Evolutionary conservation across 2,797 vertebrate species (phyloP), one percentile per base, ranked within the genome.

Genomic region (Sebastes hubbsi): DNA sequence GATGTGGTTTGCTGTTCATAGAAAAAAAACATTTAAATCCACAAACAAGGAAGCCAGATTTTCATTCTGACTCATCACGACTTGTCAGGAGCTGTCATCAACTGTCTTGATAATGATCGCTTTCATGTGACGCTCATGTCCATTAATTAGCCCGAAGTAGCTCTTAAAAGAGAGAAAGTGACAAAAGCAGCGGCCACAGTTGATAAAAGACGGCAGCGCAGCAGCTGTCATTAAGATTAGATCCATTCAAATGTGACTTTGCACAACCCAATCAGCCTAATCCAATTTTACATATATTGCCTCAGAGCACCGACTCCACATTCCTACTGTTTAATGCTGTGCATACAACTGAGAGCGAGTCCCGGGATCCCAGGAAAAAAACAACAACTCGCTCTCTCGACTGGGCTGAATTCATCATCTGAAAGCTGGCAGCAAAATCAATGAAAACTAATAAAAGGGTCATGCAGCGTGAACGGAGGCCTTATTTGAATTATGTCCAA

Each of bases 381-480:
- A 34, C 82, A 91, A 78, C 88, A 83, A 82, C 81, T 88, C 78
- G 5, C 80, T 86, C 88, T 75, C 85, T 84, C 77, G 77, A 68
- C 81, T 69, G 65, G 72, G 72, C 73, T 66, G 70, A 83, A 94
- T 89, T 78, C 77, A 89, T 93, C 89, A 87, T 90, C 74, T 76
- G 65, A 87, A 88, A 87, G 87, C 84, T 88, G 88, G 78, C 85
- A 88, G 88, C 58, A 87, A 87, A 92, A 95, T 94, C 90, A 90
- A 93, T 92, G 81, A 82, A 88, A 89, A 89, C 83, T 74, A 89
- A 92, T 93, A 88, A 89, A 90, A 84, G 80, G 75, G 87, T 89
- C 89, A 84, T 59, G 81, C 88, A 72, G 80, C 56, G 62, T 91
- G 89, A 91, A 89, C 72, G 27, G 30, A 76, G 77, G 75, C 79